Evolutionary conservation across 1,140 invertebrate species (phyloP).

Genomic region (Drosophila malerkotliana): DNA sequence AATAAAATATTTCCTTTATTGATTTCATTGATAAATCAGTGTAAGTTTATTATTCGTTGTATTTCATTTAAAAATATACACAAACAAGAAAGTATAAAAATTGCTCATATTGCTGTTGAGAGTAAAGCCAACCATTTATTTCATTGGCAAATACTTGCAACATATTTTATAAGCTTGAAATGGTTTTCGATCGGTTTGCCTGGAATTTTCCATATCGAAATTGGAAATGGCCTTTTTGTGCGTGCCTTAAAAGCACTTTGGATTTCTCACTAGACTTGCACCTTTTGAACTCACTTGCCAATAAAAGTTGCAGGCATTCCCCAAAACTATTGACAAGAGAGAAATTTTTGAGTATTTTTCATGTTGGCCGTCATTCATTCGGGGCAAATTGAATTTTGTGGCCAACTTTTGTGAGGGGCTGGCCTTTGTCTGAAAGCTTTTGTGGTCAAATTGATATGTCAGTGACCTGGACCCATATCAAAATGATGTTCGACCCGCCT

Average conservation of each 20-base stretch:
- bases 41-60: too few species aligned
- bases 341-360: conserved; percentile 39
- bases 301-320: conserved; percentile 43
- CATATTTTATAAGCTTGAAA: conserved; percentile 42
- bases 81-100: too few species aligned
- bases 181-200: conserved; percentile 13
- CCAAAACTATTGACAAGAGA: conserved; percentile 38
- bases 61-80: too few species aligned
- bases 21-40: too few species aligned
- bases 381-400: conserved; percentile 47
- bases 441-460: conserved; percentile 60
- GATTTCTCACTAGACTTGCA: conserved; percentile 33
- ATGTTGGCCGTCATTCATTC: conserved; percentile 26
- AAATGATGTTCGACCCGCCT: conserved; percentile 43
- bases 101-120: too few species aligned
- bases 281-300: conserved; percentile 39
- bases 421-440: conserved; percentile 48
- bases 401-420: conserved; percentile 17
- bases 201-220: conserved; percentile 38
- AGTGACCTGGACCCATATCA: conserved; percentile 49
- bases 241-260: conserved; percentile 21
- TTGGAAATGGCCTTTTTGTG: conserved; percentile 20
- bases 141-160: conserved; percentile 12
- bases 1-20: too few species aligned
- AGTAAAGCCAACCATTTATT: conserved; percentile 1